A percentile compares a stretch with the other conserved stretches of the same genome.
These are phyloP conservation scores for Sanderia malayensis DNA, from an alignment of 30 jellyfish, hydroid and myxozoan genomes.

Conservation along the genomic window DNA sequence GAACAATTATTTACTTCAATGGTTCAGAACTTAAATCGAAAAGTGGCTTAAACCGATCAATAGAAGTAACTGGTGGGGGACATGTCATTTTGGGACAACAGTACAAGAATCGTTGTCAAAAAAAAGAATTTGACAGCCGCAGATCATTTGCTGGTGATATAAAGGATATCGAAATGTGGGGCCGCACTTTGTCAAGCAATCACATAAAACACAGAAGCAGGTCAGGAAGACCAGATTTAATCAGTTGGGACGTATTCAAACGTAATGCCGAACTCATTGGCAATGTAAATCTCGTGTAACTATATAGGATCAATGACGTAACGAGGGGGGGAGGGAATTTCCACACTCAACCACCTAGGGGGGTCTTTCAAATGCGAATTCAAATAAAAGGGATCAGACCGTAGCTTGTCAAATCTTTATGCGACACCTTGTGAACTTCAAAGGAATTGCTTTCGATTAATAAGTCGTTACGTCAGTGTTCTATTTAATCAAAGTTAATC, in stretches of 20 bases:
- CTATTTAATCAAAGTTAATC: no score
- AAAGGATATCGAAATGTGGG: neutral
- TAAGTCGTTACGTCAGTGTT: no score
- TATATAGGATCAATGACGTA: neutral
- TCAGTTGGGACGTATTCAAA: neutral
- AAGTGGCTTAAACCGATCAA: neutral
- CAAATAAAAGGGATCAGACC: neutral
- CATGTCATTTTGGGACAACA: neutral
- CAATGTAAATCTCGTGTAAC: neutral
- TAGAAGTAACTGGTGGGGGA: neutral
- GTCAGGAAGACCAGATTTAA: neutral
- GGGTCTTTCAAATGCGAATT: neutral
- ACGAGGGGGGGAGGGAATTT: neutral
- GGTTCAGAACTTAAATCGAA: neutral
- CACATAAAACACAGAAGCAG: neutral
- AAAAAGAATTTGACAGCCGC: neutral
- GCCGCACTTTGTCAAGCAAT: neutral
- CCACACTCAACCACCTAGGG: neutral
- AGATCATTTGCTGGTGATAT: neutral
- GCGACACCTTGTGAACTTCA: neutral
- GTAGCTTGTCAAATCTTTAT: neutral
- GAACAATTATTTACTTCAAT: neutral
- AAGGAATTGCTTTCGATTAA: neutral
- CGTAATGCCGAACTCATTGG: neutral
- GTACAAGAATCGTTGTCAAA: neutral